phyloP scores from a whole-genome alignment of 2,113 vertebrate genomes.

The Chaenocephalus aceratus region DNA sequence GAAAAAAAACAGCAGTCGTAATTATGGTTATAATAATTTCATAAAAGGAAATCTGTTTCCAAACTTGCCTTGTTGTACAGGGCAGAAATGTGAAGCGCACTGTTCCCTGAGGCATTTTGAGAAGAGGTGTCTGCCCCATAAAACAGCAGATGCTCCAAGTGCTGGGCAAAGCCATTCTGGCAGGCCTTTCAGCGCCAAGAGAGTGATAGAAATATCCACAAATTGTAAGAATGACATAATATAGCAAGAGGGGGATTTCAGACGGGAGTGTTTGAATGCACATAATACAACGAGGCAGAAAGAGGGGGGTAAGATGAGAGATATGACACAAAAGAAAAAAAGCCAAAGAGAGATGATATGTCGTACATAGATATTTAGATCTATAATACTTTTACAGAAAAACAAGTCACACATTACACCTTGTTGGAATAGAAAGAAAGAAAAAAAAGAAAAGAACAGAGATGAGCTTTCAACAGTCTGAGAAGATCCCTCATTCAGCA shows the following conservation, averaged over 20 bases:
- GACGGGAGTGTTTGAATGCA: no score
- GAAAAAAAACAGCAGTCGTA: conserved; percentile 5
- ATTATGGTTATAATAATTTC: conserved; percentile 21
- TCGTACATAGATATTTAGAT: conserved; percentile 31
- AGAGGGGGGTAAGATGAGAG: not conserved
- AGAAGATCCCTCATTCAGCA: conserved; percentile 68
- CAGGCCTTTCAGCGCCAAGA: conserved; percentile 77
- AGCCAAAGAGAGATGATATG: conserved; percentile 18
- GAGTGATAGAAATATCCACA: conserved; percentile 50
- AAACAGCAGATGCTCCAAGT: conserved; percentile 94
- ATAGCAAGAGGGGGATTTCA: not conserved
- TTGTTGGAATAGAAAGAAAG: conserved; percentile 34
- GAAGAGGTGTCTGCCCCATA: conserved; percentile 91
- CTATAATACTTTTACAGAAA: conserved; percentile 38
- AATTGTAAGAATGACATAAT: conserved; percentile 28
- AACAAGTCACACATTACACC: conserved; percentile 43
- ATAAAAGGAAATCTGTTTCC: conserved; percentile 9
- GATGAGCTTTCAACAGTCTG: conserved; percentile 43
- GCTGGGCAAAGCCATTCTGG: conserved; percentile 92
- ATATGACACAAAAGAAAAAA: conserved; percentile 2
- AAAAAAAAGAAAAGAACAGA: conserved; percentile 46
- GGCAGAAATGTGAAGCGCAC: conserved; percentile 92
- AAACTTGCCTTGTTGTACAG: conserved; percentile 92
- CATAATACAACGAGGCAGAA: conserved; percentile 13
- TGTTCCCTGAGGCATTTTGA: conserved; percentile 94